Evolutionary conservation across 2,888 invertebrate genomes (phyloP).

Genomic region (Melipona bicolor): DNA sequence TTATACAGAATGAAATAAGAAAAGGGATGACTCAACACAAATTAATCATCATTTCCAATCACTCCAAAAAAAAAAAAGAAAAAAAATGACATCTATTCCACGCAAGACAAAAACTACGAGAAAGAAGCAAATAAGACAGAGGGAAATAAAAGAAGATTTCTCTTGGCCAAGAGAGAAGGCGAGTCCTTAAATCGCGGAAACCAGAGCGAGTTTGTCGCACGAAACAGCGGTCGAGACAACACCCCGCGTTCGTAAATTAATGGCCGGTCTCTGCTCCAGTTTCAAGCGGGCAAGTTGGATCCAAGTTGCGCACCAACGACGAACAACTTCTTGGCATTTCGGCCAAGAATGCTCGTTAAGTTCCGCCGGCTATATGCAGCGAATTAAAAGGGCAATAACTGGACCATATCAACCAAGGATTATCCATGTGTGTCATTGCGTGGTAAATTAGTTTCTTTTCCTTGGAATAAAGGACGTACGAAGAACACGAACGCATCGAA

Average conservation of each 20-base stretch:
- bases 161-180: neutral
- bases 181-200: slow-evolving; percentile 13
- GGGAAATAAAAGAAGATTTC: neutral
- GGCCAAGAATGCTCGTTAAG: slow-evolving; percentile 55
- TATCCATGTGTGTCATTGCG: slow-evolving; percentile 25
- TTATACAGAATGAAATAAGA: too few relatives aligned
- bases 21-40: too few relatives aligned
- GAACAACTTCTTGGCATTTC: slow-evolving; percentile 66
- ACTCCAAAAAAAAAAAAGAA: neutral
- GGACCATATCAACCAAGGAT: slow-evolving; percentile 29
- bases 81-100: neutral
- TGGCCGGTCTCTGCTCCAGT: slow-evolving; percentile 74
- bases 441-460: slow-evolving; percentile 24
- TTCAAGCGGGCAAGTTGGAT: slow-evolving; percentile 55
- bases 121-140: neutral
- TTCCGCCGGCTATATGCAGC: slow-evolving; percentile 45
- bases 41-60: too few relatives aligned
- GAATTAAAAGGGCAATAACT: slow-evolving; percentile 62
- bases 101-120: neutral
- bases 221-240: slow-evolving; percentile 71
- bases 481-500: neutral
- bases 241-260: slow-evolving; percentile 77
- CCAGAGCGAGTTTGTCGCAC: slow-evolving; percentile 14
- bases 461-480: neutral
- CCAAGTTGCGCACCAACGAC: slow-evolving; percentile 51